Base-by-base conservation (phyloP, 2,113 vertebrate species). In the Phaetusa simplex region DNA sequence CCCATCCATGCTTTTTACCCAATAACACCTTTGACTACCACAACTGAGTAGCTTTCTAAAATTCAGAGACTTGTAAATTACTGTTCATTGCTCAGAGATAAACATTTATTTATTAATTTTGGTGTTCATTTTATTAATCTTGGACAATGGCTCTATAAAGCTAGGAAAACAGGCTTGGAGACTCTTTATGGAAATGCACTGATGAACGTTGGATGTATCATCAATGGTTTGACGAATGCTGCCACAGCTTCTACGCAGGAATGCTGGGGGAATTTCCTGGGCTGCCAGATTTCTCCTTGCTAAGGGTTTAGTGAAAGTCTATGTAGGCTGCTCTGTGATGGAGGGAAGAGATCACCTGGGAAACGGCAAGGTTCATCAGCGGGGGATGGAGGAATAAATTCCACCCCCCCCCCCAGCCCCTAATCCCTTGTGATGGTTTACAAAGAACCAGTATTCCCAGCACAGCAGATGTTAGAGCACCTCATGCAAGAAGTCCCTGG, bases 301-400 rank as follows among this genome's bases (percentile, higher is more conserved):
- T 49, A 30, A 27, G 3, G 38, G 5, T 65, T 82, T 58, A 27
- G 26, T 58, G 52, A 59, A 71, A 88, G 8, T 27, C 8, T 45
- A 3, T 5, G 5, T 16, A 34, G 34, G 5, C 30, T 61, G 10
- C 8, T 64, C 56, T 71, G 52, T 65, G 43, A 21, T 0, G 1
- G n/a, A 59, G 30, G 23, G 53, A 40, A 62, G 24, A 69, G 6
- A 34, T 7, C 5, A 50, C 36, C 8, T 52, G 76, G 40, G 67
- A 70, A 86, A 52, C 12, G 64, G 13, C 12, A 20, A 49, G 66
- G 15, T 40, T 79, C 43, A 13, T 32, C 27, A 29, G 34, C 9
- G 85, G 49, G 14, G 14, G 9, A 20, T 2, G 8, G 11, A 58
- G 45, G 50, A 45, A 61, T 30, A 64, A 61, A 79, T 74, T 36